Conservation (phyloP, 2,888 invertebrate species). For the Eurytoma adleriae region DNA sequence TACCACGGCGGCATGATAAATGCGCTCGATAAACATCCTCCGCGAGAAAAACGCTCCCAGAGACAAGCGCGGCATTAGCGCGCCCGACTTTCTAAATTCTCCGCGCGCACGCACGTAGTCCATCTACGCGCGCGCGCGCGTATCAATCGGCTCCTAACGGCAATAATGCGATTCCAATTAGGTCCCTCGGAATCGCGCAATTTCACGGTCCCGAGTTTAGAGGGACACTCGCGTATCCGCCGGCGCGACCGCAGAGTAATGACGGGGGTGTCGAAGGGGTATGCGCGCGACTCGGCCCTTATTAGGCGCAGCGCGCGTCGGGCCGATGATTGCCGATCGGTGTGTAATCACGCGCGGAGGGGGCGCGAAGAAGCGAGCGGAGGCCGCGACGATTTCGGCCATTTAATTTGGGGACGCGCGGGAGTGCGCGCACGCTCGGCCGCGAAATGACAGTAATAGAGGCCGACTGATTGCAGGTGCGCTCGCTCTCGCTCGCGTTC, state of each 20-base stretch:
- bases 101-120: too few species aligned
- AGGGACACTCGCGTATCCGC: too few species aligned
- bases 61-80: neutral
- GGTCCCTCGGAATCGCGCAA: neutral
- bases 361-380: neutral
- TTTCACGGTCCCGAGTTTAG: too few species aligned
- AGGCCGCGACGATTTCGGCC: constrained; percentile 36
- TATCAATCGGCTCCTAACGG: constrained; percentile 1
- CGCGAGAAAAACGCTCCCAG: too few species aligned
- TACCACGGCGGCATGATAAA: too few species aligned
- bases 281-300: constrained; percentile 16
- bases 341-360: constrained; percentile 21
- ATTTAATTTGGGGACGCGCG: constrained; percentile 43
- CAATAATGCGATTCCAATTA: constrained; percentile 13
- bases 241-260: constrained; percentile 43
- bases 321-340: constrained; percentile 40
- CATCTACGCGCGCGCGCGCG: too few species aligned
- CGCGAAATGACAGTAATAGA: constrained; percentile 44
- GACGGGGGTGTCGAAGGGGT: constrained; percentile 16
- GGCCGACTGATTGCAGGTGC: too few species aligned
- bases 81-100: too few species aligned
- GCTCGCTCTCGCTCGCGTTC: too few species aligned
- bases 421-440: neutral
- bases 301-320: neutral
- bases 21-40: too few species aligned